Conservation (phyloP, 2,888 invertebrate species). For the Iselma pallidipennis region DNA sequence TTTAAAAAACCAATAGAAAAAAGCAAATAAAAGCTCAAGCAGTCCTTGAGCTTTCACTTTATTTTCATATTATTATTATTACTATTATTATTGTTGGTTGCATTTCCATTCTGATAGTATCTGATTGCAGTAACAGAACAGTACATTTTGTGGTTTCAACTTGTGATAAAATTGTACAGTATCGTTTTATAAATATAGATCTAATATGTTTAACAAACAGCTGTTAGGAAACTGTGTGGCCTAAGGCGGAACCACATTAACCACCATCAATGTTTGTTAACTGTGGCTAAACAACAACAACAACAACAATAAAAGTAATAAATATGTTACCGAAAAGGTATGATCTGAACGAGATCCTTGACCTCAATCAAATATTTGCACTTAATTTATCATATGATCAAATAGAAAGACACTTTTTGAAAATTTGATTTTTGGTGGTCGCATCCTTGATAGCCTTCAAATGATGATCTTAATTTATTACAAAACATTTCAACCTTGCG, state of each 20-base stretch:
- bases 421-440: too few relatives aligned
- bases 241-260: constrained; percentile 17
- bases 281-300: too few relatives aligned
- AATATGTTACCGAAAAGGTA: constrained; percentile 6
- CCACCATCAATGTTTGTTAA: not conserved
- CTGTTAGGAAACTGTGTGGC: constrained; percentile 18
- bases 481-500: not conserved
- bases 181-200: constrained; percentile 22
- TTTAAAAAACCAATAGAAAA: not conserved
- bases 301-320: not conserved
- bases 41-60: not conserved
- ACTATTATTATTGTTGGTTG: too few relatives aligned
- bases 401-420: too few relatives aligned
- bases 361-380: not conserved
- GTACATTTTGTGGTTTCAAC: not conserved
- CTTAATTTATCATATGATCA: not conserved
- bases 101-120: too few relatives aligned
- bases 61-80: not conserved
- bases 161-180: not conserved
- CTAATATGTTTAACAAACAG: constrained; percentile 19
- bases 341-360: constrained; percentile 1
- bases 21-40: not conserved
- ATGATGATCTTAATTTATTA: not conserved
- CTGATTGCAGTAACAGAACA: not conserved
- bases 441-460: not conserved